Conservation (phyloP, 2,888 invertebrate species). For the Stenchaetothrips biformis region DNA sequence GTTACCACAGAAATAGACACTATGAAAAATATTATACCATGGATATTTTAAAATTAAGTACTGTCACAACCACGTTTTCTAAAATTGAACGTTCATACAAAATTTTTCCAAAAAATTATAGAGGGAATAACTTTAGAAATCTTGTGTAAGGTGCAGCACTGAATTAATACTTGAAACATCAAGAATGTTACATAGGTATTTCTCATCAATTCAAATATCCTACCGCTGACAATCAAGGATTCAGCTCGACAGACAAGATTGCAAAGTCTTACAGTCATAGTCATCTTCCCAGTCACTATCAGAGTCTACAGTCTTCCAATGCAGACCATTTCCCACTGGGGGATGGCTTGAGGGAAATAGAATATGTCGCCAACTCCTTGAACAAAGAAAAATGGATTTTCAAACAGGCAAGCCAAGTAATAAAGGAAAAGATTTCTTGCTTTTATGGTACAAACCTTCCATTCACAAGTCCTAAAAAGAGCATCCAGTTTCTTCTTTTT, state of each 20-base stretch:
- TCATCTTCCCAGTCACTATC: conserved; percentile 34
- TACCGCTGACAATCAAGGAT: background rate
- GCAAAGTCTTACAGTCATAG: background rate
- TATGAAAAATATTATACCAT: too few relatives aligned
- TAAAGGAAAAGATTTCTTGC: conserved; percentile 27
- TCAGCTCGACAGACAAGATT: background rate
- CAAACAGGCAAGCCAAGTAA: conserved; percentile 30
- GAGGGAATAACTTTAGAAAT: background rate
- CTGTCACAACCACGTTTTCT: too few relatives aligned
- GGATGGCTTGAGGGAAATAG: conserved; percentile 79
- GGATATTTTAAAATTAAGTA: too few relatives aligned
- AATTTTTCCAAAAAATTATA: background rate
- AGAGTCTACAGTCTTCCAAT: conserved; percentile 67
- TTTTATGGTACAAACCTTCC: conserved; percentile 52
- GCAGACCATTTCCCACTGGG: conserved; percentile 80
- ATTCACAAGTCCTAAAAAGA: conserved; percentile 78
- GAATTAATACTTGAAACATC: background rate
- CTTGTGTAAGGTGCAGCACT: background rate
- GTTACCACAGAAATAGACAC: too few relatives aligned
- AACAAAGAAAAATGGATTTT: conserved; percentile 35
- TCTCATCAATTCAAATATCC: background rate
- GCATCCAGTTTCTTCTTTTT: conserved; percentile 75
- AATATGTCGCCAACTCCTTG: conserved; percentile 61
- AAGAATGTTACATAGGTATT: background rate
- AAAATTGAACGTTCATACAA: background rate